A percentile compares a stretch with the other conserved stretches of the same genome.
Conservation (phyloP, 1,140 invertebrate genomes). For the Heliconius eleuchia region DNA sequence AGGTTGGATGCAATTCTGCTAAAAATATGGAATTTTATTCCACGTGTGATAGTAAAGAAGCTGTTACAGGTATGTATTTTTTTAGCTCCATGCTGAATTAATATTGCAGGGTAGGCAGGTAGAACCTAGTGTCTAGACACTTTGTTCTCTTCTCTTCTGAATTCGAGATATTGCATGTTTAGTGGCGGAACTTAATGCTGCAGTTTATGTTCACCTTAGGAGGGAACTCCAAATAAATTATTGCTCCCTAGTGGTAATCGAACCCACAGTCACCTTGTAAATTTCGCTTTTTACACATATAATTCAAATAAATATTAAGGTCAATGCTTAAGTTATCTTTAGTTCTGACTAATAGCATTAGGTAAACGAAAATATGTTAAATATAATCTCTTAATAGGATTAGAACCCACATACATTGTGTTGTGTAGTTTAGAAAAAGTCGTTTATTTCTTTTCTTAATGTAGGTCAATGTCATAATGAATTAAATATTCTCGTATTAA, state of each 20-base stretch:
- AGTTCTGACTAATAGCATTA: too few species aligned
- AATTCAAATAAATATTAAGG: too few species aligned
- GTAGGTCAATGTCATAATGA: background rate
- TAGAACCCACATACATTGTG: background rate
- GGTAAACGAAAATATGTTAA: too few species aligned
- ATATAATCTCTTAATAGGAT: background rate
- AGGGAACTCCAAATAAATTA: too few species aligned
- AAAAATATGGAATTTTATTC: constrained; percentile 90
- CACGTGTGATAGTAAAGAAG: constrained; percentile 85
- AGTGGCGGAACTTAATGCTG: background rate
- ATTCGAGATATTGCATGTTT: background rate
- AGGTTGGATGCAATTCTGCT: constrained; percentile 86
- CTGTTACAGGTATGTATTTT: constrained; percentile 68
- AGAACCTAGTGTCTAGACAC: too few species aligned
- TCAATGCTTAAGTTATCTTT: too few species aligned
- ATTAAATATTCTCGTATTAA: background rate
- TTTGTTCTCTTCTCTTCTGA: too few species aligned
- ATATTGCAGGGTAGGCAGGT: too few species aligned
- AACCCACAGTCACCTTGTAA: too few species aligned
- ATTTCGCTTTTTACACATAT: too few species aligned
- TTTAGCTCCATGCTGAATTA: constrained; percentile 39
- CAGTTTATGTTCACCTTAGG: background rate
- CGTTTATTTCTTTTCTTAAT: background rate
- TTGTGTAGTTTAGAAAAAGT: background rate
- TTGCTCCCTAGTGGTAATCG: too few species aligned